Evolutionary conservation across 1,140 invertebrate species (phyloP).

Genomic region (Caenorhabditis brenneri): DNA sequence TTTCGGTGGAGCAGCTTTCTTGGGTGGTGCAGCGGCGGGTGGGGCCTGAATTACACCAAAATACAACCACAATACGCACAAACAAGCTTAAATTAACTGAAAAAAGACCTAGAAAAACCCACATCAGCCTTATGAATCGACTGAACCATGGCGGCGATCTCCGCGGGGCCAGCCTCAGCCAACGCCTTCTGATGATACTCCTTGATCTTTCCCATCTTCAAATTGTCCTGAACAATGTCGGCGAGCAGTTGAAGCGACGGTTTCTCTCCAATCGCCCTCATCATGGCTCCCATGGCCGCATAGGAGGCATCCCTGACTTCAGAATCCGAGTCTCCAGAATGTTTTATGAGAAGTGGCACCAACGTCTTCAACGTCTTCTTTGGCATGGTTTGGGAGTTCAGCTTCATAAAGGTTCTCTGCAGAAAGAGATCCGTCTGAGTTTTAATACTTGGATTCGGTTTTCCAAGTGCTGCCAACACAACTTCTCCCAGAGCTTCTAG

Average conservation of each 20-base stretch:
- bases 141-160: conserved; percentile 54
- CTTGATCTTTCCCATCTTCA: conserved; percentile 94
- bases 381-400: conserved; percentile 81
- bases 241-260: conserved; percentile 82
- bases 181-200: conserved; percentile 78
- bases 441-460: conserved; percentile 93
- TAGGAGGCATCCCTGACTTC: conserved; percentile 73
- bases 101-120: too few relatives aligned
- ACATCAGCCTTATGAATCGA: conserved; percentile 58
- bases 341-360: conserved; percentile 80
- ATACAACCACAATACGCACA: conserved; percentile 33
- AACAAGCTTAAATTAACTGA: neutral
- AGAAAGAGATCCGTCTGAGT: conserved; percentile 89
- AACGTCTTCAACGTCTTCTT: conserved; percentile 91
- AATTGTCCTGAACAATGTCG: conserved; percentile 80
- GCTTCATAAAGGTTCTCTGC: conserved; percentile 81
- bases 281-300: conserved; percentile 88
- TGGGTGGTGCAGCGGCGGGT: neutral
- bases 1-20: conserved; percentile 27
- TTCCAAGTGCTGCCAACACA: conserved; percentile 80
- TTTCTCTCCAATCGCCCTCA: conserved; percentile 92
- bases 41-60: neutral
- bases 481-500: conserved; percentile 88
- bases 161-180: conserved; percentile 54
- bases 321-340: conserved; percentile 62